A percentile compares a stretch with the other conserved stretches of the same genome.
Evolutionary conservation across 2,888 invertebrate species (phyloP).

Genomic region (Lasioglossum morio): DNA sequence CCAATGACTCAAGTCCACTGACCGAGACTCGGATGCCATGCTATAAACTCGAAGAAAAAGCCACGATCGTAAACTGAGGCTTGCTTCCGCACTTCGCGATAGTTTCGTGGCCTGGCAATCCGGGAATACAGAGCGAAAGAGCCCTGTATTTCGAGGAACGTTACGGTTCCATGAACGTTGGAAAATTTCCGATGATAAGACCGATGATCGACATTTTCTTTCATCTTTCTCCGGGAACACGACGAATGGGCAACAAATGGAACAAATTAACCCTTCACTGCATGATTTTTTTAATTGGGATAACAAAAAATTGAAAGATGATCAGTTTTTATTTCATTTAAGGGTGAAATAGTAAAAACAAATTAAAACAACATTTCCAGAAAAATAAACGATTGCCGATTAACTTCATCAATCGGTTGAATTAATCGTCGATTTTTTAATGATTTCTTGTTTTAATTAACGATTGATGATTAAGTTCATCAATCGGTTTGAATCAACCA

Average conservation of each 20-base stretch:
- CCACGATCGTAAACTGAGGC: constrained; percentile 65
- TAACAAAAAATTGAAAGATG: no score
- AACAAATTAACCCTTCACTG: no score
- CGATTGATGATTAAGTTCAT: no score
- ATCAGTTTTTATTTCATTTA: no score
- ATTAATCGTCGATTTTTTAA: no score
- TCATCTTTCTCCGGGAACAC: neutral
- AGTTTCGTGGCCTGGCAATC: constrained; percentile 45
- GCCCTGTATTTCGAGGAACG: constrained; percentile 34
- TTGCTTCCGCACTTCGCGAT: constrained; percentile 64
- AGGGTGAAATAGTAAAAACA: no score
- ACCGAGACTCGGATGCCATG: constrained; percentile 63
- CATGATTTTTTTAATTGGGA: no score
- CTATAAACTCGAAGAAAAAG: constrained; percentile 63
- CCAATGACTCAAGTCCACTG: constrained; percentile 64
- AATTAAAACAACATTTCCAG: no score
- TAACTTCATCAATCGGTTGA: no score
- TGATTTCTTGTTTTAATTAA: no score
- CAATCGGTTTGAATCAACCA: no score
- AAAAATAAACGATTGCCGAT: no score
- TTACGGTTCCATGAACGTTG: neutral
- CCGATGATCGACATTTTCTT: neutral
- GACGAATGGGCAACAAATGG: neutral
- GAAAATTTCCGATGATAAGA: neutral
- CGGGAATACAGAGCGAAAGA: neutral